Base-by-base conservation (phyloP, 2,113 vertebrate genomes). In the Oenanthe oenanthe region DNA sequence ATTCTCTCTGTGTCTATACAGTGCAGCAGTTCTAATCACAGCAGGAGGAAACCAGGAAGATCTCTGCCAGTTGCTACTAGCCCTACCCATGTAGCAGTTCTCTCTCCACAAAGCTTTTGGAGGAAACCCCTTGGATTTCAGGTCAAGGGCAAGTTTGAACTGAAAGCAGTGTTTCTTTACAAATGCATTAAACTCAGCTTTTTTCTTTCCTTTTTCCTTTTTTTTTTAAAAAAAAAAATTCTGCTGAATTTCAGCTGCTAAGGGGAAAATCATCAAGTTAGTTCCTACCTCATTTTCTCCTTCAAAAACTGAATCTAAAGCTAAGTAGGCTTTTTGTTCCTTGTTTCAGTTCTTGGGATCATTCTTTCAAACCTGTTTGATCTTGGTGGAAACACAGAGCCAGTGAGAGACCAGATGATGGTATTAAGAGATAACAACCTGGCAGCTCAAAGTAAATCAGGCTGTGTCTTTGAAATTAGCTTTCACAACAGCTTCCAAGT, bases 1-100 rank as follows among this genome's bases (percentile, higher is more conserved):
- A 1, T 42, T 75, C 14, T 4, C 24, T 56, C 4, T 9, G 0
- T 21, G 6, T 25, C 47, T 77, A 0, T 21, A 9, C 15, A 36
- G 42, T 36, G 11, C 48, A 74, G 10, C 14, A 25, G 16, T 71
- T 89, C 25, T 54, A 28, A 89, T 57, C 56, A 31, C 12, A 73
- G 22, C 45, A 42, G 40, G 29, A 75, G 4, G 12, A 51, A 80
- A 53, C 5, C 5, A 12, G 45, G 51, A 45, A 20, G 22, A 72
- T 2, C 25, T 40, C 20, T 81, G 16, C 32, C 73, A 58, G 42
- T 42, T 85, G 74, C 61, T 24, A 5, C 61, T 75, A 53, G 51
- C 26, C 15, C 12, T 76, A 71, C 36, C 21, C 17, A 11, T 1
- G 0, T 3, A 42, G 14, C 0, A 2, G 5, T 61, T 81, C 22